Base-by-base conservation (phyloP, 2,888 invertebrate species). In the Tridacna gigas region DNA sequence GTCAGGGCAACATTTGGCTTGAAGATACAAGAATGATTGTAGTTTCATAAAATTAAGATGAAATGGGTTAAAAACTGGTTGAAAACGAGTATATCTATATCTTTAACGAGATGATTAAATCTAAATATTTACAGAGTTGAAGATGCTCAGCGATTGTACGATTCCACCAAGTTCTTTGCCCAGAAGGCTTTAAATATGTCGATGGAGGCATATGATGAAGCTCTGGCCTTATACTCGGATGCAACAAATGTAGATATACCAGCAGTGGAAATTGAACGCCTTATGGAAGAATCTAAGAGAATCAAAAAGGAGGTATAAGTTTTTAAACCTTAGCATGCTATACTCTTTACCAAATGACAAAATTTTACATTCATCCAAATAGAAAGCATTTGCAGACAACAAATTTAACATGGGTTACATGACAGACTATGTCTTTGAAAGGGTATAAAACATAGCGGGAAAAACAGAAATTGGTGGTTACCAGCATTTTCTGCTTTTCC, bases 161-260 rank as follows among this genome's bases (percentile, higher is more conserved):
- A 96, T 82, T 96, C 96, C 85, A 97, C 97, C 71, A 96, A 96
- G 51, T 96, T 96, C 45, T 95, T 97, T 85, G 97, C 98, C 0
- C 96, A 96, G 86, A 96, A 97, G 81, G 97, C 98, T 0, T 96
- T 97, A 73, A 96, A 96, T 77, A 96, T 97, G 91, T 97, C 98
- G 0, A 96, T 96, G 71, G 96, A 96, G 75, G 97, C 97, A 0
- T 97, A 97, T 92, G 96, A 97, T 25, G 97, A 97, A 83, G 98
- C 98, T 0, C 95, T 98, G 25, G 96, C 97, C 0, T 95, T 98
- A 9, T 96, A 97, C 89, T 97, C 97, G 0, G 97, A 97, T 90
- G 97, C 98, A 0, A 97, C 97, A 84, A 97, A 97, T 60, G 96
- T 98, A 0, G 96, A 96, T 47, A 95, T 98, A 28, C 98, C 98